Percentiles rank a stretch among this genome's conserved stretches.
Conservation (phyloP, 2,797 vertebrate genomes). For the Tympanoctomys barrerae region DNA sequence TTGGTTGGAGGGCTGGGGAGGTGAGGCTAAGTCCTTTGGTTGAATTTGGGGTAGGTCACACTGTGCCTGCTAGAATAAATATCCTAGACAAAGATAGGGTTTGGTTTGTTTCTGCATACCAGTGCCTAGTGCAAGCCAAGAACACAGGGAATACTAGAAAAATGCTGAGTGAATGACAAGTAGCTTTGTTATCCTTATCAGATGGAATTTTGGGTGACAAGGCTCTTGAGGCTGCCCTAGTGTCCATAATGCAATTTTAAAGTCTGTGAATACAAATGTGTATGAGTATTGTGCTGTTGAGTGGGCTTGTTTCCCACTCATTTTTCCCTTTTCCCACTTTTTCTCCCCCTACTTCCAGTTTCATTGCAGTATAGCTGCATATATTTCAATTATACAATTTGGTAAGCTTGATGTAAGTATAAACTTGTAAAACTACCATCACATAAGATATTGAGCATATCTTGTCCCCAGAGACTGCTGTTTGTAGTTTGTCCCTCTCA, state of each 20-base stretch:
- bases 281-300: rapidly evolving
- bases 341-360: background rate
- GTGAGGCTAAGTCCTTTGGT: background rate
- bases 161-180: background rate
- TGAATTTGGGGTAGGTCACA: background rate
- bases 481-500: background rate
- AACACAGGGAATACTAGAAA: background rate
- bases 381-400: background rate
- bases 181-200: background rate
- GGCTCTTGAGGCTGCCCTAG: background rate
- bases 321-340: too few relatives aligned
- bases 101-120: background rate
- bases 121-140: background rate
- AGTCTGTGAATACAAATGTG: background rate
- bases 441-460: background rate
- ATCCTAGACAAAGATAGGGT: background rate
- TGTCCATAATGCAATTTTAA: background rate
- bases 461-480: background rate
- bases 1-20: background rate
- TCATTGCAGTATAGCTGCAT: background rate
- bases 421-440: background rate
- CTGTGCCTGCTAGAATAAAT: background rate
- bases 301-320: too few relatives aligned
- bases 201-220: background rate
- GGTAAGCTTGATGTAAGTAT: background rate